Base-by-base conservation (phyloP, 2,113 vertebrate species). In the Epinephelus moara region DNA sequence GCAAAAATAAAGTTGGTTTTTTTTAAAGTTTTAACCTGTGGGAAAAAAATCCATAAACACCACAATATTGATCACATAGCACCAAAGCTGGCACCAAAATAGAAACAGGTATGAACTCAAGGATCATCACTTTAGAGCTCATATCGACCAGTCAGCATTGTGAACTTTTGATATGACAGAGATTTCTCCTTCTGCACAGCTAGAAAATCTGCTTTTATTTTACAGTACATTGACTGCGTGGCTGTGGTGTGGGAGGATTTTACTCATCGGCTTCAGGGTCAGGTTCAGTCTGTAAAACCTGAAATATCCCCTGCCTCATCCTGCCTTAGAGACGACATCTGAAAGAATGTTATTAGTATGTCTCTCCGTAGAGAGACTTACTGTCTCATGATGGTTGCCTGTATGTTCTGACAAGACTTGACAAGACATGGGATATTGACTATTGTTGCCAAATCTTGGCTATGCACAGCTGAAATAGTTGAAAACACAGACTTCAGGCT, bases 161-260 rank as follows among this genome's bases (percentile, higher is more conserved):
- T 50, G 25, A 10, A 53, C 18, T 30, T 12, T 27, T 67, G n/a
- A 53, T 55, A n/a, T n/a, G 27, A 25, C 0, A 0, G 18, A 1
- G 1, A 13, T 47, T 55, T 64, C 6, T 47, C 6, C 19, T 47
- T 49, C 15, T 56, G 30, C 18, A 57, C 64, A 79, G 49, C 57
- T 40, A 27, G 27, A 73, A 64, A 80, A 60, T 23, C 4, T n/a
- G 59, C 67, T 64, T 70, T 63, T 75, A 30, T 56, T 68, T 68
- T 6, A n/a, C 64, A 42, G 25, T 50, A 11, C 40, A 21, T 11
- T 45, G 47, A 69, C 40, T 33, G 21, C 57, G 17, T 68, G 53
- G 15, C 11, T 33, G 56, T 25, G 12, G n/a, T 61, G 63, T 76
- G 37, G 17, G 80, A 25, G 75, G 50, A 9, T 37, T 19, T 70